A percentile compares a stretch with the other conserved stretches of the same genome.
Evolutionary conservation across 2,888 invertebrate genomes (phyloP).

Genomic region (Laothoe populi): DNA sequence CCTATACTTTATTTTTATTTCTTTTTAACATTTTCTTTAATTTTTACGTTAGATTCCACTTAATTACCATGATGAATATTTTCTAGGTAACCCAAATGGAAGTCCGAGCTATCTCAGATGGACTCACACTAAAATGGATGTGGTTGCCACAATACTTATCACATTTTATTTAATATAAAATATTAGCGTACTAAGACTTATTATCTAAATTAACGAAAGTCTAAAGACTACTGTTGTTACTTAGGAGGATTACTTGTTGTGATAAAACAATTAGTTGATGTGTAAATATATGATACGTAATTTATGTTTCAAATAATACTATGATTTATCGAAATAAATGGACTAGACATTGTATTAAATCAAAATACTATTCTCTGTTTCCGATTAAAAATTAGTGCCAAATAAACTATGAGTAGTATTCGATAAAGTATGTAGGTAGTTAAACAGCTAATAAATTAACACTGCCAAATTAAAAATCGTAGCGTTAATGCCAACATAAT

Average conservation of each 20-base stretch:
- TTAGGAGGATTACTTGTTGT: slow-evolving; percentile 74
- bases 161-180: slow-evolving; percentile 51
- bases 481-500: slow-evolving; percentile 57
- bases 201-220: slow-evolving; percentile 59
- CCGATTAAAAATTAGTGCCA: slow-evolving; percentile 21
- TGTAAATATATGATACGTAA: slow-evolving; percentile 66
- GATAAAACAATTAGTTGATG: slow-evolving; percentile 74
- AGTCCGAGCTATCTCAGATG: slow-evolving; percentile 76
- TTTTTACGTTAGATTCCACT: slow-evolving; percentile 42
- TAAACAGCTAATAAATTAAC: slow-evolving; percentile 67
- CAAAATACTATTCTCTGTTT: slow-evolving; percentile 13
- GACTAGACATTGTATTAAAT: slow-evolving; percentile 5
- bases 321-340: slow-evolving; percentile 6
- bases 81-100: slow-evolving; percentile 84
- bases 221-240: slow-evolving; percentile 78
- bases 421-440: slow-evolving; percentile 23
- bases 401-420: slow-evolving; percentile 12
- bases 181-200: slow-evolving; percentile 42
- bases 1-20: slow-evolving; percentile 48
- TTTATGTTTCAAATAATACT: slow-evolving; percentile 53
- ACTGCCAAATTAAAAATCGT: slow-evolving; percentile 78
- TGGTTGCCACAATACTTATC: slow-evolving; percentile 64
- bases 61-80: slow-evolving; percentile 75
- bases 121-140: slow-evolving; percentile 71
- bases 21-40: slow-evolving; percentile 43